Evolutionary conservation across 2,888 invertebrate species (phyloP).

Genomic region (Conomelus anceps): DNA sequence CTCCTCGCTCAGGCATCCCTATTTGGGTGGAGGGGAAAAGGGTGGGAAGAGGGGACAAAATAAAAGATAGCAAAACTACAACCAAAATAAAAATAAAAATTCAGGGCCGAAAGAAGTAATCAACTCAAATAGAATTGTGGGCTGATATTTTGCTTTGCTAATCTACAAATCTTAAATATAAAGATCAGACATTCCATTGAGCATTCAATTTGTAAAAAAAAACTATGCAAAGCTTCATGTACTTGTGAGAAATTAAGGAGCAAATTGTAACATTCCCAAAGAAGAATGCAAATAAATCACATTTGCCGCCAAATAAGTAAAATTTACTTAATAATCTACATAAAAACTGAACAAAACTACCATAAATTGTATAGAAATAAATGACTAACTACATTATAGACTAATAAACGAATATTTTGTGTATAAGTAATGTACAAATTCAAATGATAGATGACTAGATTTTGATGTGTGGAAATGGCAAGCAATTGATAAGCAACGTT

Average conservation of each 20-base stretch:
- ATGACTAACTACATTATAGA: neutral
- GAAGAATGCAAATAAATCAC: neutral
- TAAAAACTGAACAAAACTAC: neutral
- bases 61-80: conserved; percentile 37
- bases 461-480: neutral
- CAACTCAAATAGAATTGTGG: neutral
- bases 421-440: neutral
- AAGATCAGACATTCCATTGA: neutral
- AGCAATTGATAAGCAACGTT: neutral
- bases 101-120: conserved; percentile 9
- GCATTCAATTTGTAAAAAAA: neutral
- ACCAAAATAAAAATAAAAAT: conserved; percentile 38
- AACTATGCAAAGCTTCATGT: neutral
- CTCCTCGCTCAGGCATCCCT: conserved; percentile 80
- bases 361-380: neutral
- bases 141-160: neutral
- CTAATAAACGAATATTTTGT: neutral
- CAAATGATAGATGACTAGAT: neutral
- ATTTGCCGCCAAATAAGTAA: neutral
- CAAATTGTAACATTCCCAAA: neutral
- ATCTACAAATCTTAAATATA: no score
- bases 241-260: neutral
- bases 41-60: conserved; percentile 37
- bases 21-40: conserved; percentile 39
- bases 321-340: neutral